Evolutionary conservation across 2,888 invertebrate genomes (phyloP).

Genomic region (Antheraea assamensis): DNA sequence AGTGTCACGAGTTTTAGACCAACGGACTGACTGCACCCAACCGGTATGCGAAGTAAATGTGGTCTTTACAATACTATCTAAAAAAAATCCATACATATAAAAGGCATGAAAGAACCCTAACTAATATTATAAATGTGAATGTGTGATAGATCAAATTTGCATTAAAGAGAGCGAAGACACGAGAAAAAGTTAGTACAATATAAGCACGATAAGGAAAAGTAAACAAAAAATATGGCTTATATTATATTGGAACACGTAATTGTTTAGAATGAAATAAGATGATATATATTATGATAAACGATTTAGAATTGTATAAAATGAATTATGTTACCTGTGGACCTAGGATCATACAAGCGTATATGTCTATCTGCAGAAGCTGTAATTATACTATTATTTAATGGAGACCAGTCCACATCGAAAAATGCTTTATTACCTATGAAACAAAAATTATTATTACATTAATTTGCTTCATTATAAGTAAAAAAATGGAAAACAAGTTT

Average conservation of each 20-base stretch:
- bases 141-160: too few species aligned
- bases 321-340: slow-evolving; percentile 86
- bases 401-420: slow-evolving; percentile 92
- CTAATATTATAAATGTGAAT: too few species aligned
- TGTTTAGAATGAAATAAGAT: too few species aligned
- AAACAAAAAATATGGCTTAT: too few species aligned
- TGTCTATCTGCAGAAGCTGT: slow-evolving; percentile 96
- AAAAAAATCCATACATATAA: slow-evolving; percentile 35
- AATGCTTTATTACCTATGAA: slow-evolving; percentile 92
- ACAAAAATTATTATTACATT: not conserved
- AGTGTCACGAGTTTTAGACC: slow-evolving; percentile 92
- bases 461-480: not conserved
- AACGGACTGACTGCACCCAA: slow-evolving; percentile 95
- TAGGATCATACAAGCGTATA: slow-evolving; percentile 94
- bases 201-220: too few species aligned
- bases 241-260: too few species aligned
- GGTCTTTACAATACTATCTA: slow-evolving; percentile 94
- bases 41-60: slow-evolving; percentile 92
- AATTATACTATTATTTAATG: slow-evolving; percentile 87
- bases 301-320: not conserved
- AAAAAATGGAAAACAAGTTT: not conserved
- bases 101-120: too few species aligned
- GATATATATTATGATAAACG: too few species aligned
- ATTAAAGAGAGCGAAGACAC: too few species aligned
- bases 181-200: too few species aligned